A percentile compares a stretch with the other conserved stretches of the same genome.
Evolutionary conservation across 2,113 vertebrate species (phyloP).

Genomic region (Apistogramma diplotaenia): DNA sequence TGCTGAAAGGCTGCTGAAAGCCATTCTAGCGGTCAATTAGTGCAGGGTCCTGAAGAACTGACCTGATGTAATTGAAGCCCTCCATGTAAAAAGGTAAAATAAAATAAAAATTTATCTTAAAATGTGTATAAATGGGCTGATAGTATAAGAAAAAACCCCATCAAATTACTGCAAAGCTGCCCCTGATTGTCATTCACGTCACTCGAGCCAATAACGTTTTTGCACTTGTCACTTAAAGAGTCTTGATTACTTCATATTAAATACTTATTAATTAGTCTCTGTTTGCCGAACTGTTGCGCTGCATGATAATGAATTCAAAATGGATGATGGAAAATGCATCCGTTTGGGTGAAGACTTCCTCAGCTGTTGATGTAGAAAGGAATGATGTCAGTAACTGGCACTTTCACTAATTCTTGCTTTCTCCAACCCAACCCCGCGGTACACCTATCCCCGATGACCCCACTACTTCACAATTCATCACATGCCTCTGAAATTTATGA

Average conservation of each 20-base stretch:
- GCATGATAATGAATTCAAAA: conserved; percentile 17
- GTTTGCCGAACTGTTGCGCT: background rate
- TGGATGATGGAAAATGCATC: conserved; percentile 6
- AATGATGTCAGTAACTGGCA: background rate
- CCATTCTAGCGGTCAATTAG: background rate
- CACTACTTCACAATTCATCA: conserved; percentile 6
- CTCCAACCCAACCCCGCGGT: background rate
- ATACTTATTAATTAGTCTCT: background rate
- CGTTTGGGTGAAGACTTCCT: background rate
- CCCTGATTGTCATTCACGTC: background rate
- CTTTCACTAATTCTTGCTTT: background rate
- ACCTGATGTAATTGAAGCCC: too few relatives aligned
- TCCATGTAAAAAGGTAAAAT: background rate
- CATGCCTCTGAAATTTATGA: conserved; percentile 17
- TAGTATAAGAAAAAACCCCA: background rate
- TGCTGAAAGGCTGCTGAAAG: background rate
- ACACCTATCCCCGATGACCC: background rate
- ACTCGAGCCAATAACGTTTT: background rate
- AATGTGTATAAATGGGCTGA: background rate
- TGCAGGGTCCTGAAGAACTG: background rate
- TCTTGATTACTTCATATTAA: background rate
- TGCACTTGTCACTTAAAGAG: background rate
- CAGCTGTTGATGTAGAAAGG: background rate
- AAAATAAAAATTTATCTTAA: background rate
- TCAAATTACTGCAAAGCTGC: background rate